Conservation (phyloP, 2,888 invertebrate genomes). For the Platypus cylindrus region DNA sequence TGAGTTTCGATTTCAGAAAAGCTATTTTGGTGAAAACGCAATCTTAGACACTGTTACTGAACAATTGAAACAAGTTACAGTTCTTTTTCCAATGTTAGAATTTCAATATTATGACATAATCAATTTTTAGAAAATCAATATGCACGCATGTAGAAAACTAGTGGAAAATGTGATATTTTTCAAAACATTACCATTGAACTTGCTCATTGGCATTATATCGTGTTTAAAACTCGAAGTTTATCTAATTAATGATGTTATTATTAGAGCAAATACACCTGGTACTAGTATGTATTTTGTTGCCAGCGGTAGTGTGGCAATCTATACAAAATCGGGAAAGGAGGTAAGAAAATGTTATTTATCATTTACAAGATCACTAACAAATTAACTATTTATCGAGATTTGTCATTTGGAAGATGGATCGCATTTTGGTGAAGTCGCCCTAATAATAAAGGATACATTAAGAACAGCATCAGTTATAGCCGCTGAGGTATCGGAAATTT, state of each 20-base stretch:
- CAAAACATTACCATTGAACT: conserved; percentile 36
- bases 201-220: conserved; percentile 39
- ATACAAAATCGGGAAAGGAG: conserved; percentile 37
- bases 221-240: conserved; percentile 39
- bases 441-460: conserved; percentile 30
- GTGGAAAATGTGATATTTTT: conserved; percentile 44
- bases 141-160: conserved; percentile 41
- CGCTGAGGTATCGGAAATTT: conserved; percentile 34
- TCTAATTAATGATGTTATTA: conserved; percentile 41
- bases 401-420: conserved; percentile 46
- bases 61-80: conserved; percentile 28
- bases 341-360: conserved; percentile 17
- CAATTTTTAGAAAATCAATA: conserved; percentile 36
- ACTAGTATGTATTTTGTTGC: conserved; percentile 46
- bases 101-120: not conserved
- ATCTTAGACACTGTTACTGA: conserved; percentile 44
- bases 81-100: not conserved
- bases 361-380: not conserved
- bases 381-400: conserved; percentile 34
- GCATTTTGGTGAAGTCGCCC: conserved; percentile 38
- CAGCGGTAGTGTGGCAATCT: conserved; percentile 42
- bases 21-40: conserved; percentile 44
- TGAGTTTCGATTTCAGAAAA: conserved; percentile 43
- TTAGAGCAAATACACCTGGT: conserved; percentile 38
- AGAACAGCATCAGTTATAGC: conserved; percentile 33